phyloP scores from a whole-genome alignment of 2,797 vertebrate species.

The Sciurus carolinensis region DNA sequence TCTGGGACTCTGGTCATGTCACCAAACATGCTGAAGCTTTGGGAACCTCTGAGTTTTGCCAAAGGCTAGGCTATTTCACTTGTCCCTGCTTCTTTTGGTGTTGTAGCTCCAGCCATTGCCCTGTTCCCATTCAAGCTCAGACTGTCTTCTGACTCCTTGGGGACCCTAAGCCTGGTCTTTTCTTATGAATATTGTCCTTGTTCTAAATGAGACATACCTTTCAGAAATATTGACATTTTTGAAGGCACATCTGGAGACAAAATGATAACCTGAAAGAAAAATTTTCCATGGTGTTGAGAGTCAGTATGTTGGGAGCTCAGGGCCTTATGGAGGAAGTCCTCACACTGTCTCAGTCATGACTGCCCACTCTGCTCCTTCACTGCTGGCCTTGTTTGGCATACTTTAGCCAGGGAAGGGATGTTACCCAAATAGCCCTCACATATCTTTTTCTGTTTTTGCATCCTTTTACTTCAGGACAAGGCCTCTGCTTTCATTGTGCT shows the following conservation, averaged over 20 bases:
- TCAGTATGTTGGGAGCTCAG: neutral
- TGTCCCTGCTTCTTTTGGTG: neutral
- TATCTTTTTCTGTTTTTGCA: neutral
- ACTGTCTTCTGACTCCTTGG: neutral
- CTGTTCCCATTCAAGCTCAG: neutral
- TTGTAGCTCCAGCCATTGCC: neutral
- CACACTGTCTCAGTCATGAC: too few species aligned
- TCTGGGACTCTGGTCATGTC: neutral
- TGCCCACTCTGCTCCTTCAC: neutral
- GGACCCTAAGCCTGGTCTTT: neutral
- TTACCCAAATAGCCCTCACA: neutral
- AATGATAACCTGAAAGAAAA: neutral
- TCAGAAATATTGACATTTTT: neutral
- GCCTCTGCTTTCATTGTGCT: neutral
- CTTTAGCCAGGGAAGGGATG: neutral
- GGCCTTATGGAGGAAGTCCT: neutral
- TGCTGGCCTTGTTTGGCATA: fast-evolving
- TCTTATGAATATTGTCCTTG: neutral
- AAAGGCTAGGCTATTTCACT: too few species aligned
- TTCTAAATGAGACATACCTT: neutral
- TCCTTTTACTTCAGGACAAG: neutral
- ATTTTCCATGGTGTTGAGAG: neutral
- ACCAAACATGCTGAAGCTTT: neutral
- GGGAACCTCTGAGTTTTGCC: neutral
- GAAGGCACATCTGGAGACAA: neutral